Evolutionary conservation across 64 coral and sea anemone species (phyloP).

Genomic region (Montipora foliosa): DNA sequence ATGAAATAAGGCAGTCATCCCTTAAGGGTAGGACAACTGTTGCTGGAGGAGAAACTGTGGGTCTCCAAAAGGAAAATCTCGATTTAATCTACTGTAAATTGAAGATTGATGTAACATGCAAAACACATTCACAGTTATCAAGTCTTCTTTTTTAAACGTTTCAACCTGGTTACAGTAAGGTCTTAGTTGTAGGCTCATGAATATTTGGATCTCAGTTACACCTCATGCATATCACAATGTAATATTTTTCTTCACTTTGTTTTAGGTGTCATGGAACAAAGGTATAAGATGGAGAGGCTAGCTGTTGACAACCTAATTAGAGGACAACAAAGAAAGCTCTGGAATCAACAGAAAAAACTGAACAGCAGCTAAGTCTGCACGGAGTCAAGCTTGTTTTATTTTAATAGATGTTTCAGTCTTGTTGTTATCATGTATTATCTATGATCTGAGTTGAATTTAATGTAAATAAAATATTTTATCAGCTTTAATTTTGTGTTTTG

Average conservation of each 20-base stretch:
- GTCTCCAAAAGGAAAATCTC: conserved; percentile 29
- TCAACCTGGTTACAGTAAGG: too few species aligned
- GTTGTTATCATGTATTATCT: too few species aligned
- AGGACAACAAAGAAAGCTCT: conserved; percentile 9
- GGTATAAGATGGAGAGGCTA: conserved; percentile 17
- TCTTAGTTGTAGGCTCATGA: too few species aligned
- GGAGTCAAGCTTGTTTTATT: not conserved
- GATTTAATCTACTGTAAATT: conserved; percentile 37
- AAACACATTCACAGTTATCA: too few species aligned
- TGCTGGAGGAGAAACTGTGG: conserved; percentile 6
- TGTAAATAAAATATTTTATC: not conserved
- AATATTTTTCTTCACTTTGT: not conserved
- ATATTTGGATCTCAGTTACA: too few species aligned
- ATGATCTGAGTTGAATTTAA: not conserved
- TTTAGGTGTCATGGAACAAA: not conserved
- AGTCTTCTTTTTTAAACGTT: too few species aligned
- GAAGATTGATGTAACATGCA: not conserved
- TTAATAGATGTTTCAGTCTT: too few species aligned
- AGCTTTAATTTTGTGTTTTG: conserved; percentile 10
- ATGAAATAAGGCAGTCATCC: conserved; percentile 41
- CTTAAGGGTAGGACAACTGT: conserved; percentile 14
- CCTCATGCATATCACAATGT: not conserved
- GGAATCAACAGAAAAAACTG: not conserved
- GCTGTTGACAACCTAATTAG: conserved; percentile 10
- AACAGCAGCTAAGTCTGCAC: conserved; percentile 22